A percentile compares a stretch with the other conserved stretches of the same genome.
Conservation (phyloP, 2,113 vertebrate genomes). For the Clupea harengus region DNA sequence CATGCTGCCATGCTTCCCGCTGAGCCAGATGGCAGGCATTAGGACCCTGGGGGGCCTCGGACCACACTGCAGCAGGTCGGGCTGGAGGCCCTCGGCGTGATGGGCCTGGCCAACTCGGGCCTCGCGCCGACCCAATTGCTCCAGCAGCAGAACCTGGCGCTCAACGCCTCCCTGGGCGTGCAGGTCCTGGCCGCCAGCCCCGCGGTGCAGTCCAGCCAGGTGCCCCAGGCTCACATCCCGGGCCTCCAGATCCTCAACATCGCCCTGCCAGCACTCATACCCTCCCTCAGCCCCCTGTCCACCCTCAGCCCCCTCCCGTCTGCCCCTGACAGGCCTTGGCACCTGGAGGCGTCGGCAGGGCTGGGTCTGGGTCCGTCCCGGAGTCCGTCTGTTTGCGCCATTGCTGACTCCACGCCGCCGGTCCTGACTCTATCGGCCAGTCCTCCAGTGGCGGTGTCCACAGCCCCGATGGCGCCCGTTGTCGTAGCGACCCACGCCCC, state of each 20-base stretch:
- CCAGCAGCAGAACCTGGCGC: constrained; percentile 79
- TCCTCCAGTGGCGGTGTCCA: constrained; percentile 31
- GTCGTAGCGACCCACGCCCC: constrained; percentile 35
- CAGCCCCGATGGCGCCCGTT: constrained; percentile 36
- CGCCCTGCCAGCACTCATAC: constrained; percentile 84
- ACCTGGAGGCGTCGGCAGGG: constrained; percentile 51
- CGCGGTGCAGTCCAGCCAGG: constrained; percentile 70
- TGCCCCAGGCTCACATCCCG: constrained; percentile 76
- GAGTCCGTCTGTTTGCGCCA: background rate
- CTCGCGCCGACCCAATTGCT: constrained; percentile 70
- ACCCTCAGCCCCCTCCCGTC: constrained; percentile 63
- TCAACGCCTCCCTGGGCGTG: constrained; percentile 83
- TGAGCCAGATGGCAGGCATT: constrained; percentile 82
- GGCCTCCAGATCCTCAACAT: constrained; percentile 93
- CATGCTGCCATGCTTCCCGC: constrained; percentile 84
- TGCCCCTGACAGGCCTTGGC: constrained; percentile 50
- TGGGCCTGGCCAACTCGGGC: constrained; percentile 80
- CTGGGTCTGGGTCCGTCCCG: background rate
- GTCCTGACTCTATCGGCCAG: constrained; percentile 29
- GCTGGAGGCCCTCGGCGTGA: constrained; percentile 82
- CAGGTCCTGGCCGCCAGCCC: constrained; percentile 83
- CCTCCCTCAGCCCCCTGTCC: constrained; percentile 75
- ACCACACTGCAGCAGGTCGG: constrained; percentile 73
- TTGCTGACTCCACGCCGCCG: constrained; percentile 41
- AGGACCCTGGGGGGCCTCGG: constrained; percentile 72